phyloP scores from a whole-genome alignment of 2,888 invertebrate genomes.

The Thymelicus lineola region DNA sequence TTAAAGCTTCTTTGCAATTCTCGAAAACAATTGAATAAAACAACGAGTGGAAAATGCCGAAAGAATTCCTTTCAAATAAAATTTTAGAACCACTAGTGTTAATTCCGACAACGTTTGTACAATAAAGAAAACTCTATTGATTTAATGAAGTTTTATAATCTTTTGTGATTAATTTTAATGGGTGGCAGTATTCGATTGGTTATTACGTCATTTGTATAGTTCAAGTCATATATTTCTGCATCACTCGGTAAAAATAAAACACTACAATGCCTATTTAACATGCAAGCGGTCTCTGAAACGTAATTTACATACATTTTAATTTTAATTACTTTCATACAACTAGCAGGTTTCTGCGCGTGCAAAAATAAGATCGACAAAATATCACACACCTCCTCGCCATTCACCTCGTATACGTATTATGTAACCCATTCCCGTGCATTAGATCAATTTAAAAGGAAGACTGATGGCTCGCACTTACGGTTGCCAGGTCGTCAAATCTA shows the following conservation, averaged over 20 bases:
- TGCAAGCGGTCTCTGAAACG: background rate
- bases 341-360: too few species aligned
- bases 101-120: background rate
- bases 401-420: background rate
- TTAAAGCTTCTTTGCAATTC: background rate
- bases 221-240: background rate
- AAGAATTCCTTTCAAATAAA: background rate
- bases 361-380: too few species aligned
- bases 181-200: background rate
- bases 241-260: background rate
- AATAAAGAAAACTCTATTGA: background rate
- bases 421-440: background rate
- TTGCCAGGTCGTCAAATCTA: too few species aligned
- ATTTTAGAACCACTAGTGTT: background rate
- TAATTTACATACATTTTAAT: background rate
- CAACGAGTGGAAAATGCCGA: background rate
- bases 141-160: background rate
- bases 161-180: background rate
- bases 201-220: background rate
- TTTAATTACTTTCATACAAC: too few species aligned
- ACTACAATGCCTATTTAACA: background rate
- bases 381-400: too few species aligned
- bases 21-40: background rate
- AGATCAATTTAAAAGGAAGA: slow-evolving; percentile 41
- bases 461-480: too few species aligned